Percentiles rank a stretch among this genome's conserved stretches.
phyloP scores from a whole-genome alignment of 2,797 vertebrate genomes.

The Neoniphon sammara region DNA sequence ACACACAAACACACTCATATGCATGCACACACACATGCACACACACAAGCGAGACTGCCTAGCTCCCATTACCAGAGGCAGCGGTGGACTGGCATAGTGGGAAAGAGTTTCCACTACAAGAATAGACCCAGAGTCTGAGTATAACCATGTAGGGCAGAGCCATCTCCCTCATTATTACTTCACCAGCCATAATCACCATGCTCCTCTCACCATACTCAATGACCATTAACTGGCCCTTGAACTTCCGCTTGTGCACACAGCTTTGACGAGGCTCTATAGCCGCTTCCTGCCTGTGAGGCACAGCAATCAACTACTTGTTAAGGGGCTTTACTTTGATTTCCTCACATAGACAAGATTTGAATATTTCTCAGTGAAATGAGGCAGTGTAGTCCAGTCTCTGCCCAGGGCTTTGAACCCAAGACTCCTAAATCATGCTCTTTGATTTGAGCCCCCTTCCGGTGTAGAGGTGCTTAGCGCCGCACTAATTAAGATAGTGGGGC shows the following conservation, averaged over 20 bases:
- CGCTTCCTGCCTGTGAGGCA: constrained; percentile 76
- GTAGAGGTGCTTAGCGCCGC: constrained; percentile 80
- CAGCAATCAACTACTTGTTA: constrained; percentile 80
- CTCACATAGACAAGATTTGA: constrained; percentile 81
- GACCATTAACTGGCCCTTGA: constrained; percentile 80
- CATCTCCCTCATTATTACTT: constrained; percentile 74
- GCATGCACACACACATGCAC: constrained; percentile 16
- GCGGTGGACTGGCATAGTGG: constrained; percentile 25
- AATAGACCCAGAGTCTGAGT: constrained; percentile 62
- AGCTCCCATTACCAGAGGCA: constrained; percentile 58
- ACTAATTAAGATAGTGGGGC: constrained; percentile 80
- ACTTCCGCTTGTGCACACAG: constrained; percentile 69
- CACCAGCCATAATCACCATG: constrained; percentile 66
- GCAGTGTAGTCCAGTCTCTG: constrained; percentile 79
- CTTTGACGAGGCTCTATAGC: constrained; percentile 58
- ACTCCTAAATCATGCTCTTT: constrained; percentile 85
- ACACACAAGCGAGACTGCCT: constrained; percentile 38
- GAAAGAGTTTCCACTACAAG: constrained; percentile 60
- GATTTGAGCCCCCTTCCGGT: constrained; percentile 80
- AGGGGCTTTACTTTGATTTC: constrained; percentile 80
- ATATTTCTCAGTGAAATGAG: constrained; percentile 85
- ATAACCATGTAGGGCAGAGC: constrained; percentile 62
- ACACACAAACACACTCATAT: constrained; percentile 43
- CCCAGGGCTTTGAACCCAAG: constrained; percentile 83
- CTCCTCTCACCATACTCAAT: constrained; percentile 59